Base-by-base conservation (phyloP, 2,888 invertebrate species). In the Pristionchus fissidentatus region DNA sequence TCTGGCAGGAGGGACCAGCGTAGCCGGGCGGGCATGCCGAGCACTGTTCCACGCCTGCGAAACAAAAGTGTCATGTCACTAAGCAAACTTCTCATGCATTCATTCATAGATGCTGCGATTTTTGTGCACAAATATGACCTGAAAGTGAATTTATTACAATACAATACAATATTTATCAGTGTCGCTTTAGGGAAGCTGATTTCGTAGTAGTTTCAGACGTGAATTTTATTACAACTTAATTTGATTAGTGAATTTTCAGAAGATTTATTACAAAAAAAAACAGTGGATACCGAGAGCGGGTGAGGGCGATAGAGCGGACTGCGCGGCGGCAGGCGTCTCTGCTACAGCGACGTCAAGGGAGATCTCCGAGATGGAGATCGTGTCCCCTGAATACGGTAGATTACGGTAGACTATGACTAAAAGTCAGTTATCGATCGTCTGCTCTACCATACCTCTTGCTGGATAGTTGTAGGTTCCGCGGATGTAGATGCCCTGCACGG, bases 1-100 rank as follows among this genome's bases (percentile, higher is more conserved):
- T 92, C 93, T 94, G 98, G 93, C 98, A 98, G 0, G 97, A 98
- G 0, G 95, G 94, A 0, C 96, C 96, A 86, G 95, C 95, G 93
- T 92, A 92, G 52, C 90, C 91, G 43, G 85, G 85, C 0, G 88
- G 88, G 78, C 91, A 91, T 29, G 82, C 84, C 0, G 60, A 49
- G 80, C 91, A 91, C 62, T 87, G 84, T 80, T 91, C 90, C 35
- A 91, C 90, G n/a, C 70, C 70, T 70, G 7, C 0, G 38, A n/a
- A n/a, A n/a, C n/a, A n/a, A n/a, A n/a, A n/a, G n/a, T n/a, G n/a
- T n/a, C n/a, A n/a, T n/a, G n/a, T n/a, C n/a, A n/a, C n/a, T n/a
- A n/a, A n/a, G n/a, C n/a, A n/a, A n/a, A n/a, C n/a, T n/a, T n/a
- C n/a, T n/a, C n/a, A n/a, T n/a, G n/a, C n/a, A n/a, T n/a, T n/a